Percentiles rank a stretch among this genome's conserved stretches.
These are phyloP conservation scores for Otocyon megalotis DNA, from an alignment of 2,113 vertebrate species.

Conservation along the genomic window DNA sequence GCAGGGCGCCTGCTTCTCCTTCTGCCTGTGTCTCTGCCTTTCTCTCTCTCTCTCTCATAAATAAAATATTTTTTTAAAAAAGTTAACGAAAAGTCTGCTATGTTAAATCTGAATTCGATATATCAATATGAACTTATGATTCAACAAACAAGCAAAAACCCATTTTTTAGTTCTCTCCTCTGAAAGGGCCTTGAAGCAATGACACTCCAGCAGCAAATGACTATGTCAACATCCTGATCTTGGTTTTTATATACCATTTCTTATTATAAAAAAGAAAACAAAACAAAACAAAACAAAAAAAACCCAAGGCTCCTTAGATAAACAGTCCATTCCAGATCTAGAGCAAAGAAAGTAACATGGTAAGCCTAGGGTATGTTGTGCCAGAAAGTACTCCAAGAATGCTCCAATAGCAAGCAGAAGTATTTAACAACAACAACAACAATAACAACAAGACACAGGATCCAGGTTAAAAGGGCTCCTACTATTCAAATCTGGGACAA, in stretches of 20 bases:
- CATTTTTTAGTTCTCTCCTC: background rate
- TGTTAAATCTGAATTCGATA: conserved; percentile 19
- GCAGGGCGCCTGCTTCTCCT: too few species aligned
- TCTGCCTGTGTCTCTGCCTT: too few species aligned
- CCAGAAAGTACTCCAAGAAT: background rate
- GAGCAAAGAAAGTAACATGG: conserved; percentile 33
- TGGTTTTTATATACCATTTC: conserved; percentile 15
- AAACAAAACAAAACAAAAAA: background rate
- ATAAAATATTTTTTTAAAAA: background rate
- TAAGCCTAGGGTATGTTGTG: background rate
- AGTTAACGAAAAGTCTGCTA: background rate
- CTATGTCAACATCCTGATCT: conserved; percentile 2
- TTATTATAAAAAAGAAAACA: conserved; percentile 13
- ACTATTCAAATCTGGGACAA: background rate
- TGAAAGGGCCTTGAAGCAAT: background rate
- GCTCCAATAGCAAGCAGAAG: background rate
- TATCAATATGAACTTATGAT: conserved; percentile 13
- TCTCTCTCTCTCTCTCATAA: too few species aligned
- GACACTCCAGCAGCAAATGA: background rate
- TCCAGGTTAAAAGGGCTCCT: background rate
- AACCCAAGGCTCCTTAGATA: conserved; percentile 24
- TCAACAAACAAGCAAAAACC: background rate
- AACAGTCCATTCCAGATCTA: background rate
- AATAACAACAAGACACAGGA: background rate
- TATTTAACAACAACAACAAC: background rate